phyloP scores from a whole-genome alignment of 2,113 vertebrate species.

The Balaenoptera acutorostrata region DNA sequence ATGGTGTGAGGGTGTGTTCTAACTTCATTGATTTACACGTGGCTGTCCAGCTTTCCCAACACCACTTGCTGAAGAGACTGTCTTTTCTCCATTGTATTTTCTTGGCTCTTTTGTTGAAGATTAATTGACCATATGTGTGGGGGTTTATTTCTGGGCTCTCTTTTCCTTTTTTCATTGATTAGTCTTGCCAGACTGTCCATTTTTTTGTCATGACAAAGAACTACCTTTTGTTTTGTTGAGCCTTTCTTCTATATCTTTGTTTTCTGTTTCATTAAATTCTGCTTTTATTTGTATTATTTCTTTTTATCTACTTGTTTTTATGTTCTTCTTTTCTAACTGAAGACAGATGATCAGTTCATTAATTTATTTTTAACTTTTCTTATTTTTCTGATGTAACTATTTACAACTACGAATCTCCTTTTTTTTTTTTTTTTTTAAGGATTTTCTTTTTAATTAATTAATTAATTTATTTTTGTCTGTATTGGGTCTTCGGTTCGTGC shows the following conservation, averaged over 20 bases:
- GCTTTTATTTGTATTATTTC: neutral
- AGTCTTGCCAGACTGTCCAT: neutral
- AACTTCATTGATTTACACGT: neutral
- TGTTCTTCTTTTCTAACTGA: neutral
- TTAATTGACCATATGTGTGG: neutral
- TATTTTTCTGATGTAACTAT: neutral
- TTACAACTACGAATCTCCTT: neutral
- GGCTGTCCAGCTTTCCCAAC: neutral
- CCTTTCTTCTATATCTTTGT: neutral
- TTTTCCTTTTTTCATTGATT: neutral
- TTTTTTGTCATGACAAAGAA: neutral
- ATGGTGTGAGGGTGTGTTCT: neutral
- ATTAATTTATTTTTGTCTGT: too few species aligned
- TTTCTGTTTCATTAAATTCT: constrained; percentile 3
- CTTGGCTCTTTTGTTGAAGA: neutral
- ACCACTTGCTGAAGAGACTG: neutral
- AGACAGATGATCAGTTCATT: neutral
- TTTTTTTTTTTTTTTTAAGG: too few species aligned
- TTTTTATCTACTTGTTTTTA: neutral
- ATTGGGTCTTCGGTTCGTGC: too few species aligned
- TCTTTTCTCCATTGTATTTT: neutral
- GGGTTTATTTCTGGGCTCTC: neutral
- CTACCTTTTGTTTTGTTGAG: neutral
- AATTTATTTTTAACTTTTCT: neutral
- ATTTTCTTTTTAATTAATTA: too few species aligned